Base-by-base conservation (phyloP, 2,113 vertebrate genomes). In the Aix galericulata region DNA sequence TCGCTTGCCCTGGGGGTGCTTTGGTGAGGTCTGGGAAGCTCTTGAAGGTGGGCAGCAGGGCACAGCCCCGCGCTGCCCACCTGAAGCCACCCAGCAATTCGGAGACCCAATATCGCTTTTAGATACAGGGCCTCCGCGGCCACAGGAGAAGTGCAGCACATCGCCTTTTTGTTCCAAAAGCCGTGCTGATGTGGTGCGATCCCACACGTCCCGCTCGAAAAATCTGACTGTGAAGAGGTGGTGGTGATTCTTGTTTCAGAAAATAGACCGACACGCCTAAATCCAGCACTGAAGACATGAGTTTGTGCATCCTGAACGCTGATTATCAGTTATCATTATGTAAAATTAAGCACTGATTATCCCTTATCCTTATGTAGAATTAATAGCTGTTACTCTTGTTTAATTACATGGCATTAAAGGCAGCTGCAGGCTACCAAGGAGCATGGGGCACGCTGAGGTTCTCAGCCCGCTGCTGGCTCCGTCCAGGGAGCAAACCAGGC, bases 361-460 rank as follows among this genome's bases (percentile, higher is more conserved):
- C 56, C 42, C 56, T 85, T 85, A 31, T 23, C 72, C 23, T 66
- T 55, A 62, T 66, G 50, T 76, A 13, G 87, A 82, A 67, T 34
- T 90, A 92, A 85, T 63, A 88, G 58, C 58, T 71, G 50, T 79
- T 74, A 55, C 40, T 80, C 21, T 89, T 13, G 32, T 69, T 92
- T 92, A 85, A 79, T 94, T 85, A 44, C 11, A 15, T 18, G n/a
- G 55, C 72, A 71, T 85, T 92, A 85, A 85, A 91, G 50, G 55
- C 80, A 78, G 58, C 62, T 82, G 63, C 62, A 82, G 62, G 59
- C 71, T 80, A 58, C 36, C 0, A 0, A 73, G 53, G 31, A 78
- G 34, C 83, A 60, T 1, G 13, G 60, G 53, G 8, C 59, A 52
- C 1, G 0, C 17, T 12, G 27, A n/a, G 15, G 29, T 78, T 81